Conservation (phyloP, 2,888 invertebrate genomes). For the Poecilus cupreus region DNA sequence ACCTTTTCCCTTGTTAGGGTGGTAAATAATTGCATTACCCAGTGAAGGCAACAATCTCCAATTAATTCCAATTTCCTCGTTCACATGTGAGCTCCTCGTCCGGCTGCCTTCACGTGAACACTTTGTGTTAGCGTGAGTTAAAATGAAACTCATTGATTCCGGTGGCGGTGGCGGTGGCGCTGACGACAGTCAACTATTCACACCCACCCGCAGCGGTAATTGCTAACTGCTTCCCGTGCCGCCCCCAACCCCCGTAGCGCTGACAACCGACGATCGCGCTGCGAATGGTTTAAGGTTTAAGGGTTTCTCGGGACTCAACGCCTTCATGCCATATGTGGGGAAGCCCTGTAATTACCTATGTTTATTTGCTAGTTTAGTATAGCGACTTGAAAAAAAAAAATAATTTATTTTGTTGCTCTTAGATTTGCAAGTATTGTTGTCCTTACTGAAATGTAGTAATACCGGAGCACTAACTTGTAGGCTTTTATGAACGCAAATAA, state of each 20-base stretch:
- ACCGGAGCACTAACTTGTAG: no score
- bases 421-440: no score
- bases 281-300: neutral
- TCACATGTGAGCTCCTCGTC: neutral
- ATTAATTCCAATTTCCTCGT: neutral
- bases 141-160: neutral
- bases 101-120: neutral
- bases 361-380: no score
- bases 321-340: neutral
- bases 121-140: neutral
- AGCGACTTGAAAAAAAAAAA: no score
- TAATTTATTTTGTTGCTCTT: no score
- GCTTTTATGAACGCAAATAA: no score
- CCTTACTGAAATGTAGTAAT: no score
- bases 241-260: constrained; percentile 23
- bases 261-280: constrained; percentile 37
- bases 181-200: constrained; percentile 12
- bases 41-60: neutral
- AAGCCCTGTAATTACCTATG: neutral
- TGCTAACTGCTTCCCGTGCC: constrained; percentile 28
- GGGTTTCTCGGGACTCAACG: constrained; percentile 19
- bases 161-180: neutral
- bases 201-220: constrained; percentile 55
- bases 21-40: no score
- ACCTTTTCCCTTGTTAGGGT: no score